Percentiles rank a stretch among this genome's conserved stretches.
Conservation (phyloP, 2,113 vertebrate species). For the Corydoras sp. region DNA sequence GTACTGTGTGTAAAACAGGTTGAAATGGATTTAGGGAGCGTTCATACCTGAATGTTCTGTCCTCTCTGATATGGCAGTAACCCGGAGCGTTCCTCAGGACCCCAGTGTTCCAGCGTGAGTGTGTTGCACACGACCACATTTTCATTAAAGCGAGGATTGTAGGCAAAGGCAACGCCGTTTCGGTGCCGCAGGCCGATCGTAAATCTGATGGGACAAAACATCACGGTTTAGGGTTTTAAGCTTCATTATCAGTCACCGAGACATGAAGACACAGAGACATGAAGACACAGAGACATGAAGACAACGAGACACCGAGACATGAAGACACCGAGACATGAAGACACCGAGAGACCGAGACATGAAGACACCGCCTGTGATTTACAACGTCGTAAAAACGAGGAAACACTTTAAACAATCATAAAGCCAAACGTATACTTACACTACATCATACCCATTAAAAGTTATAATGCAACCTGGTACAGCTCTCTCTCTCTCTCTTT, state of each 20-base stretch:
- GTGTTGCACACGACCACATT: conserved; percentile 48
- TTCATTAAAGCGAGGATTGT: conserved; percentile 58
- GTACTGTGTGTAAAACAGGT: too few relatives aligned
- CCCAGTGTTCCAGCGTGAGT: conserved; percentile 40
- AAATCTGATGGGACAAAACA: conserved; percentile 44
- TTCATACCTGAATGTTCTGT: not conserved
- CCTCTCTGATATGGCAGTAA: conserved; percentile 45
- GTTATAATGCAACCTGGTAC: too few relatives aligned
- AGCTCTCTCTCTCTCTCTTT: too few relatives aligned
- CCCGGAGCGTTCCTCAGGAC: conserved; percentile 46
- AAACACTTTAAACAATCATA: too few relatives aligned
- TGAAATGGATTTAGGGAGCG: too few relatives aligned
- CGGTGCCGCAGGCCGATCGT: conserved; percentile 50
- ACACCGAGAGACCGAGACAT: too few relatives aligned
- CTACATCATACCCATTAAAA: too few relatives aligned
- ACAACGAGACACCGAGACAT: not conserved
- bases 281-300: not conserved
- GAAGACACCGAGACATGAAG: too few relatives aligned
- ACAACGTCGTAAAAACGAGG: too few relatives aligned
- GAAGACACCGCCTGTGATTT: too few relatives aligned
- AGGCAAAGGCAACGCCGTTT: conserved; percentile 54
- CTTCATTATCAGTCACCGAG: not conserved
- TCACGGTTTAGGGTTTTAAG: not conserved
- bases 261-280: not conserved
- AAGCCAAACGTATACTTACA: too few relatives aligned